A percentile compares a stretch with the other conserved stretches of the same genome.
phyloP scores from a whole-genome alignment of 1,140 invertebrate genomes.

The Drosophila pruinosa region DNA sequence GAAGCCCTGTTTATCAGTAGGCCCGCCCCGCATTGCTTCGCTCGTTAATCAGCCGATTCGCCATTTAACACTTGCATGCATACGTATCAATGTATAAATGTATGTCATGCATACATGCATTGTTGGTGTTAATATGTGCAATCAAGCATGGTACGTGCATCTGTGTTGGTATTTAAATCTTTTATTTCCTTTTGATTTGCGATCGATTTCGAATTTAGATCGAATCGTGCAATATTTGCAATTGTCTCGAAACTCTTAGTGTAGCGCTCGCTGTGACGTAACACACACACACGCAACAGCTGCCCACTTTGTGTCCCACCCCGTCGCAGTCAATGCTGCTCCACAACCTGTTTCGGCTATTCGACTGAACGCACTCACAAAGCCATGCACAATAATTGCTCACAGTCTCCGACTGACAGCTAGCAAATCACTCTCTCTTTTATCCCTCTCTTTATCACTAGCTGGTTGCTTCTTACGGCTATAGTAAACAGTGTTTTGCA shows the following conservation, averaged over 20 bases:
- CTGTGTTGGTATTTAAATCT: slow-evolving; percentile 26
- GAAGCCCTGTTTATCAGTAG: slow-evolving; percentile 24
- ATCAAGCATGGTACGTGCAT: slow-evolving; percentile 10
- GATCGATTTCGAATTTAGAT: slow-evolving; percentile 62
- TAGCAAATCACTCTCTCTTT: not conserved
- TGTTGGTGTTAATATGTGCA: not conserved
- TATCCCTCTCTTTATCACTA: not conserved
- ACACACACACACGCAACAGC: slow-evolving; percentile 28
- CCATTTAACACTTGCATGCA: slow-evolving; percentile 53
- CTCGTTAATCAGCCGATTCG: slow-evolving; percentile 52
- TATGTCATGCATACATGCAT: not conserved
- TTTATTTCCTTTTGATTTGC: slow-evolving; percentile 8
- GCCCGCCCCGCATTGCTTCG: slow-evolving; percentile 20
- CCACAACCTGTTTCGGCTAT: not conserved
- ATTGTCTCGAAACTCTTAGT: slow-evolving; percentile 21
- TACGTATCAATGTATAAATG: not conserved
- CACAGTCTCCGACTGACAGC: slow-evolving; percentile 23
- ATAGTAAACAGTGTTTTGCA: slow-evolving; percentile 14
- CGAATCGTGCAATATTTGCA: slow-evolving; percentile 38
- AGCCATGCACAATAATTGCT: slow-evolving; percentile 12
- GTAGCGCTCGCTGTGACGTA: slow-evolving; percentile 51
- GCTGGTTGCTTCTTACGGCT: not conserved
- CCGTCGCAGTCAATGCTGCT: not conserved
- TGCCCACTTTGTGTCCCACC: not conserved
- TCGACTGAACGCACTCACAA: slow-evolving; percentile 6